Percentiles rank a stretch among this genome's conserved stretches.
Evolutionary conservation across 2,888 invertebrate species (phyloP).

Genomic region (Sphaerophoria taeniata): DNA sequence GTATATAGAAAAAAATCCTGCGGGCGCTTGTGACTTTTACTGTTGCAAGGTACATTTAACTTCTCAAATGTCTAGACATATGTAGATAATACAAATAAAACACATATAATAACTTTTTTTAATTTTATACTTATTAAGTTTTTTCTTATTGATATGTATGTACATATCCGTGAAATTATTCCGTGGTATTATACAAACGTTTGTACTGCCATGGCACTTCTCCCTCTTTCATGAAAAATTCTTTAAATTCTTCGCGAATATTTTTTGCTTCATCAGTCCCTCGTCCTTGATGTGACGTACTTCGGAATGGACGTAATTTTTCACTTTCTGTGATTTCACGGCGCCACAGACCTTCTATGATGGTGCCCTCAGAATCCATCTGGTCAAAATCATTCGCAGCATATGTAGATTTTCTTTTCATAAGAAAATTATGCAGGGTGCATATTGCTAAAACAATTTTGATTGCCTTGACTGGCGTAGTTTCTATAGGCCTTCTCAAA

Average conservation of each 20-base stretch:
- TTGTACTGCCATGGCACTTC: constrained; percentile 2
- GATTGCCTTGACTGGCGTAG: background rate
- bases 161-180: background rate
- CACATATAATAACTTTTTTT: no score
- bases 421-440: background rate
- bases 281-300: background rate
- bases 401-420: background rate
- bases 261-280: background rate
- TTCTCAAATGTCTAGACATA: background rate
- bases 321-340: background rate
- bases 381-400: background rate
- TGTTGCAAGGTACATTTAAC: background rate
- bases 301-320: background rate
- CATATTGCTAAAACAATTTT: background rate
- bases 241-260: background rate
- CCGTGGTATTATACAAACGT: background rate
- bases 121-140: no score
- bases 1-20: no score
- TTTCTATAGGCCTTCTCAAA: no score
- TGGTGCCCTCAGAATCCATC: background rate
- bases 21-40: background rate
- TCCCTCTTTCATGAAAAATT: background rate
- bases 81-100: background rate
- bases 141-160: background rate
- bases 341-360: constrained; percentile 1